Conservation (phyloP, 2,797 vertebrate genomes). For the Halcyon chelicuti region DNA sequence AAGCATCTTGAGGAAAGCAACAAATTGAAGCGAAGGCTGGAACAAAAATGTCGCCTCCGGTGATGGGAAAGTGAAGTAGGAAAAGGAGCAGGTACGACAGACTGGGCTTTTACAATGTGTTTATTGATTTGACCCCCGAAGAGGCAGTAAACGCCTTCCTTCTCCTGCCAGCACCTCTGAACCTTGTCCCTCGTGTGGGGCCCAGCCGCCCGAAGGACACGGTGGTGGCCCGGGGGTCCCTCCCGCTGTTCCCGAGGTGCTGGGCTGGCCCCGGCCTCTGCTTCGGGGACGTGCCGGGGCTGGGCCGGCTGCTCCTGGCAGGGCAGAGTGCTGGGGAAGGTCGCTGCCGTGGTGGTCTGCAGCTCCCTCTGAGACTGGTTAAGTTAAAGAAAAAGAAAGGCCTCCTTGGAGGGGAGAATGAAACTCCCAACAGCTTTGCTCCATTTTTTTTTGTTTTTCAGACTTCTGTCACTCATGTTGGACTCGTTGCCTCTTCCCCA, state of each 20-base stretch:
- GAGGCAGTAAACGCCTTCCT: rapidly evolving
- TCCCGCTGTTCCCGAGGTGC: neutral
- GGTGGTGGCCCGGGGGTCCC: neutral
- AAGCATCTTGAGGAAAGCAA: neutral
- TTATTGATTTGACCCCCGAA: neutral
- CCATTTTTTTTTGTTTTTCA: neutral
- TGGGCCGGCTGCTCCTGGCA: too few relatives aligned
- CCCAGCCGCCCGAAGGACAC: neutral
- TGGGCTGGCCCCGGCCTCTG: too few relatives aligned
- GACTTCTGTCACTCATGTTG: neutral
- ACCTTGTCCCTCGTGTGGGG: neutral
- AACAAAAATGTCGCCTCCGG: neutral
- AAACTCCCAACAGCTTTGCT: neutral
- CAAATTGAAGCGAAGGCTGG: neutral
- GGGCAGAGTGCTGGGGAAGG: neutral
- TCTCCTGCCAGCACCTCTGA: neutral
- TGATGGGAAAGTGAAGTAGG: neutral
- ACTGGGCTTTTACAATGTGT: neutral
- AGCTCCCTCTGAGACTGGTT: neutral
- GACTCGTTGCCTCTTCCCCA: neutral
- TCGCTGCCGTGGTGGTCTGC: rapidly evolving
- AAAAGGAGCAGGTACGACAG: neutral
- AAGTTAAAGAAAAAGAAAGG: neutral
- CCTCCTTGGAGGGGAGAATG: neutral
- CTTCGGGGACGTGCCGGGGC: too few relatives aligned